Conservation (phyloP, 1,140 invertebrate genomes). For the Leptoteleia sp. region DNA sequence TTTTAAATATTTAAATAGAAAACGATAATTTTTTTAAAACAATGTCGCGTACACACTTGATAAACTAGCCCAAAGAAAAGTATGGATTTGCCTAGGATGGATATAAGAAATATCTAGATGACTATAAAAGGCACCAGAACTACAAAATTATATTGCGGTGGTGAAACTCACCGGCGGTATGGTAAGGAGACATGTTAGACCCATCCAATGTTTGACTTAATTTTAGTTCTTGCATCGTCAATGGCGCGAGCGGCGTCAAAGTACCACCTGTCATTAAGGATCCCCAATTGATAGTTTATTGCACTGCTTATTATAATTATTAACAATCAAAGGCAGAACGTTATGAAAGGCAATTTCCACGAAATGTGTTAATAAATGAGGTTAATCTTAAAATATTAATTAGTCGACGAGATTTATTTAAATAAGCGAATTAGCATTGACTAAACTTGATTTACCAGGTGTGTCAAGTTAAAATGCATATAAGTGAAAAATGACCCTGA, state of each 20-base stretch:
- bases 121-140: conserved; percentile 9
- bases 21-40: no score
- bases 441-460: neutral
- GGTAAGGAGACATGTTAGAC: conserved; percentile 85
- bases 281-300: conserved; percentile 71
- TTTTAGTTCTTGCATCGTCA: conserved; percentile 91
- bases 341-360: conserved; percentile 29
- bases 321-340: conserved; percentile 71
- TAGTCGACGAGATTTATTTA: neutral
- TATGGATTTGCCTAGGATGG: no score
- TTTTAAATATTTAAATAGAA: no score
- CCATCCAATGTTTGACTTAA: conserved; percentile 84
- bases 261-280: conserved; percentile 83
- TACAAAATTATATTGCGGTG: conserved; percentile 70
- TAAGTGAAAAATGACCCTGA: conserved; percentile 47
- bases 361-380: neutral
- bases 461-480: neutral
- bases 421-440: conserved; percentile 4
- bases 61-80: no score
- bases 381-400: neutral
- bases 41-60: no score
- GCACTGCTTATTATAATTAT: conserved; percentile 64
- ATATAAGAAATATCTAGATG: conserved; percentile 9
- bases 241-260: conserved; percentile 88
- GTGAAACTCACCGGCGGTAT: conserved; percentile 83